Evolutionary conservation across 1,140 invertebrate species (phyloP), one percentile per base, ranked within the genome.

Genomic region (Aleiodes sp.): DNA sequence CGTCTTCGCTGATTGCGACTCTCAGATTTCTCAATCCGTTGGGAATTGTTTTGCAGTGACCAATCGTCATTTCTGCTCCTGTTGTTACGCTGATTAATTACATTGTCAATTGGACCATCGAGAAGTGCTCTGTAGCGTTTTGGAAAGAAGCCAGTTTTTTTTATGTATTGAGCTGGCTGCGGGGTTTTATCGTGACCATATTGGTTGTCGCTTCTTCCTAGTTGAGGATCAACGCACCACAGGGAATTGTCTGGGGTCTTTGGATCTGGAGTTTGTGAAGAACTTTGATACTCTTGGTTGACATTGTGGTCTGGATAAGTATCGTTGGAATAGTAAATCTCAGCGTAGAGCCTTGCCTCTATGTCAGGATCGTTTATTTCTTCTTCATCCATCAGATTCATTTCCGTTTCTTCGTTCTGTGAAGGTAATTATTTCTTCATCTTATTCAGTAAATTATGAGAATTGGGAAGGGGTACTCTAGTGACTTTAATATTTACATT

Each of bases 311-410:
- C 62, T 0, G 35, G 52, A 57, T 52, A 72, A 57, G 66, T 31
- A 33, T 75, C 69, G 70, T 75, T 73, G 2, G 73, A 68, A 14
- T 77, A 82, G 72, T 83, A 75, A 60, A 83, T 78, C 57, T 78
- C 73, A 10, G 76, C 76, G 33, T 83, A 83, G 0, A 83, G 71
- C 31, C 71, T 61, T 4, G 77, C 65, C 46, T 82, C 78, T 26
- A 83, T 7, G 10, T 81, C 80, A 16, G 64, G 69, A 21, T 80
- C 73, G 8, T 7, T 39, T 14, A 62, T 43, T 14, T 65, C 75
- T 6, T 81, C 72, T 1, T 70, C 72, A 0, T 59, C 46, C 16
- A 24, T 10, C 16, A 52, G 46, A 24, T 16, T 4, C 12, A 24
- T 52, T 2, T 52, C 46, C 46, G 12, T 21, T 9, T 52, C 46